Percentiles rank a stretch among this genome's conserved stretches.
Conservation (phyloP, 2,797 vertebrate species). For the Eulemur mongoz region DNA sequence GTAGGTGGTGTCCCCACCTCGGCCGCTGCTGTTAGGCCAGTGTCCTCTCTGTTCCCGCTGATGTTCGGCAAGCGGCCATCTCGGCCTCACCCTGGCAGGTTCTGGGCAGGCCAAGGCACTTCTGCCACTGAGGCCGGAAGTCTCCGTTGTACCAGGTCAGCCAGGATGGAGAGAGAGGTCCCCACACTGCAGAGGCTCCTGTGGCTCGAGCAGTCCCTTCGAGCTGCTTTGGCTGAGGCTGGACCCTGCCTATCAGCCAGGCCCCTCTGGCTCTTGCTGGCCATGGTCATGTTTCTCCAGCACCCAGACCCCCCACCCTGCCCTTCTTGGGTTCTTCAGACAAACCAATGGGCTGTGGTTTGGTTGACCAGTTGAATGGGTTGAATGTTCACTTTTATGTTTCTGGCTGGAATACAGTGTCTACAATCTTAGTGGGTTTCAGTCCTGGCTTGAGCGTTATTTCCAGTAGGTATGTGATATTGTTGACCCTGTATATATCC, state of each 20-base stretch:
- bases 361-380: not conserved
- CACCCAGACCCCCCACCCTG: not conserved
- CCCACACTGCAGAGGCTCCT: accelerated
- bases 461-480: not conserved
- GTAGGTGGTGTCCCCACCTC: too few relatives aligned
- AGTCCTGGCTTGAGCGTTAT: not conserved
- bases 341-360: not conserved
- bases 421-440: not conserved
- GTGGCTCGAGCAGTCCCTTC: accelerated
- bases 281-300: not conserved
- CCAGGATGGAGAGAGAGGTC: not conserved
- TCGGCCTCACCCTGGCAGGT: not conserved
- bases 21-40: too few relatives aligned
- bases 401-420: not conserved
- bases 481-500: not conserved
- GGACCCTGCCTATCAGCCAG: not conserved
- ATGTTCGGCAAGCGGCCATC: accelerated
- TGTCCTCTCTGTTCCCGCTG: not conserved
- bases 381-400: not conserved
- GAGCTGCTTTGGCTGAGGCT: not conserved
- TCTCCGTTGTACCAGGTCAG: not conserved
- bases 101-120: not conserved
- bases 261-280: not conserved
- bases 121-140: not conserved
- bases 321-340: not conserved